These are phyloP conservation scores for Dinomys branickii DNA, from an alignment of 2,113 vertebrate genomes.

Conservation along the genomic window DNA sequence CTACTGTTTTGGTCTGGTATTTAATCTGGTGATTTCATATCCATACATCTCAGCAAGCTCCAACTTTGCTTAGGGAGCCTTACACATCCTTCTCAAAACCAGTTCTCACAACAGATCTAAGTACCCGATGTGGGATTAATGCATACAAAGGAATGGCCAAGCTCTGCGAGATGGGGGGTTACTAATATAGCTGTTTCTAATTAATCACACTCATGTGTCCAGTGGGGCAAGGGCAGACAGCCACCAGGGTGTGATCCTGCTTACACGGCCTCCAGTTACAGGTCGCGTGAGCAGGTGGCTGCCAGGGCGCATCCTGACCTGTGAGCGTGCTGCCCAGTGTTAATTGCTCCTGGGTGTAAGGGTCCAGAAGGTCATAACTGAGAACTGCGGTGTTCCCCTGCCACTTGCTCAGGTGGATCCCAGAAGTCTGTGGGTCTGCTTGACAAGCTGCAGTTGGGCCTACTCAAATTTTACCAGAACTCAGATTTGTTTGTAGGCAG, in stretches of 20 bases:
- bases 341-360: not conserved
- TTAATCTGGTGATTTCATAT: not conserved
- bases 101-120: not conserved
- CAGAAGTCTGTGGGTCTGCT: not conserved
- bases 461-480: not conserved
- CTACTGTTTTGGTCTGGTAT: not conserved
- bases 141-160: not conserved
- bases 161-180: not conserved
- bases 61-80: not conserved
- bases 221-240: constrained; percentile 12
- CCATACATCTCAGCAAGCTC: not conserved
- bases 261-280: not conserved
- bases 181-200: not conserved
- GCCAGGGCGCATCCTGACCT: not conserved
- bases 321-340: not conserved
- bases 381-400: not conserved
- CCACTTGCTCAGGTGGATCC: not conserved
- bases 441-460: not conserved
- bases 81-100: not conserved
- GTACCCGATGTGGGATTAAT: not conserved
- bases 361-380: not conserved
- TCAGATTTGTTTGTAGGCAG: not conserved
- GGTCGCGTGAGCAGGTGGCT: not conserved
- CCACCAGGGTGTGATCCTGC: not conserved
- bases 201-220: constrained; percentile 49